Evolutionary conservation across 2,113 vertebrate genomes (phyloP), one percentile per base, ranked within the genome.

Genomic region (Amblyornis subalaris): DNA sequence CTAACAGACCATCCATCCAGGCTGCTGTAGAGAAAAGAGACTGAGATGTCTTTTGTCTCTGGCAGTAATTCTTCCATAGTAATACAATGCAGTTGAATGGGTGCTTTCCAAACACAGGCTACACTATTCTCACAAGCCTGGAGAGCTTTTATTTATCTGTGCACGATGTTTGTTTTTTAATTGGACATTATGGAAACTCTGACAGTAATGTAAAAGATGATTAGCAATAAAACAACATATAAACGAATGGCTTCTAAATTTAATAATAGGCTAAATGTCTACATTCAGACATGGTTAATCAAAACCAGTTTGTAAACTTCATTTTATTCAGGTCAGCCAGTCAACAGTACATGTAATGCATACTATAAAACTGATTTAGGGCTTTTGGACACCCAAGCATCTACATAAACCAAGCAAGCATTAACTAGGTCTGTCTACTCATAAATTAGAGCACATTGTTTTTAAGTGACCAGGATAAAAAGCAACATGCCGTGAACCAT

Each of bases 351-450:
- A 95, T 96, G 96, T 95, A 94, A 94, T 91, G 73, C 90, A 91
- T 86, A 96, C 95, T 93, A 95, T 97, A 95, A 97, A 97, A 96
- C 77, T 96, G 96, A 95, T 96, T 95, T 95, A 96, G 92, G 74
- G 81, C 69, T 91, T 89, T 96, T 94, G 90, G 91, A 94, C 94
- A 97, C 88, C 83, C 93, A 93, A 90, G 89, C 90, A 91, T 93
- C 95, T 95, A 93, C 91, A 95, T 93, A 95, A 97, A 95, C 90
- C 73, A 85, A 96, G 91, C 66, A 94, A 94, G 93, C 89, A 96
- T 95, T 94, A 96, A 93, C 81, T 90, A 93, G 88, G 92, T 96
- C 95, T 96, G 89, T 91, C 89, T 92, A 92, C 89, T 81, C 94
- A 87, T 95, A 96, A 95, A 96, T 95, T 93, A 95, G 83, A 95